Conservation (phyloP, 2,113 vertebrate genomes). For the Spea bombifrons region DNA sequence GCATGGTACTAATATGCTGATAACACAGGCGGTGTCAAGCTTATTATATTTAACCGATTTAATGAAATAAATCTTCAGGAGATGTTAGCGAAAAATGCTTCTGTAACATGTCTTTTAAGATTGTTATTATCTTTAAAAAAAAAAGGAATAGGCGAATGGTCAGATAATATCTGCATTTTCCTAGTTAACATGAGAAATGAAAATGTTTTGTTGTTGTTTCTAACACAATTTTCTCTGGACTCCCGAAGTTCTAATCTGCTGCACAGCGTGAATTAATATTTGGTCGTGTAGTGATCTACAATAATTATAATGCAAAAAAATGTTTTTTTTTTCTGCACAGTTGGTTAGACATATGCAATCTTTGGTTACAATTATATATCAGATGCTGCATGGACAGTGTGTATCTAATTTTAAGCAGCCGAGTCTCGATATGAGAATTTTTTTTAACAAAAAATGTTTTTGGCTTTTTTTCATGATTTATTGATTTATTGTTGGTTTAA, state of each 20-base stretch:
- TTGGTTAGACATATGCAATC: conserved; percentile 8
- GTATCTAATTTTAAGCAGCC: not conserved
- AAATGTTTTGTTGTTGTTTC: conserved; percentile 32
- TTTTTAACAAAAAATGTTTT: not conserved
- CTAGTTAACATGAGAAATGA: conserved; percentile 4
- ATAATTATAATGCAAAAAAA: conserved; percentile 26
- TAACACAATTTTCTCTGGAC: conserved; percentile 9
- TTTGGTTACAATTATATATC: conserved; percentile 25
- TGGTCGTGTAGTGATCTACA: conserved; percentile 30
- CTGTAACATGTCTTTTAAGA: no score
- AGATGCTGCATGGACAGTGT: not conserved
- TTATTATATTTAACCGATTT: no score
- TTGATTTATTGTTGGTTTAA: no score
- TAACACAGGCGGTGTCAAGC: no score
- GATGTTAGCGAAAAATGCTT: no score
- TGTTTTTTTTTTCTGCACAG: conserved; percentile 30
- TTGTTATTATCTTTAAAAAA: no score
- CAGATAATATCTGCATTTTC: not conserved
- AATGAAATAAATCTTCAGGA: no score
- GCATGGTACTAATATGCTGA: no score
- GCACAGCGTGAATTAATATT: conserved; percentile 31
- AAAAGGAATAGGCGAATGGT: not conserved
- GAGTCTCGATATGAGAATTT: not conserved
- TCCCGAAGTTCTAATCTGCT: conserved; percentile 35
- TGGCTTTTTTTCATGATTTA: no score